A percentile compares a stretch with the other conserved stretches of the same genome.
Evolutionary conservation across 1,140 invertebrate genomes (phyloP).

Genomic region (Halotydeus destructor): DNA sequence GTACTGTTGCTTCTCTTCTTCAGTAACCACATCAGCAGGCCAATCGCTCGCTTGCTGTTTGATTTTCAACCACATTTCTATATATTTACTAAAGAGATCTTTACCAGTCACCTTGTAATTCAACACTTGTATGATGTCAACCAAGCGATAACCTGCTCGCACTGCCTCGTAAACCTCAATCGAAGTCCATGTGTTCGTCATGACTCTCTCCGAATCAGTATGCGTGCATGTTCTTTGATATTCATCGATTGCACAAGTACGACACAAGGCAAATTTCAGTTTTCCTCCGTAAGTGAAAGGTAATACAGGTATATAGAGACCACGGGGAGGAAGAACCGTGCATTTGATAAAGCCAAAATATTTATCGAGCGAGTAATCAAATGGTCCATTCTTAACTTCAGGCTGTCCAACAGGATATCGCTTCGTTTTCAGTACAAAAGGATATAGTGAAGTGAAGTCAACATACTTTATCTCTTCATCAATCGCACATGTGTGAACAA

Average conservation of each 20-base stretch:
- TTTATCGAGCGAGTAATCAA: constrained; percentile 1
- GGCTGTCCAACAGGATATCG: constrained; percentile 10
- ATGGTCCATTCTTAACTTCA: constrained; percentile 2
- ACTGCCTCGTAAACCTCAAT: constrained; percentile 19
- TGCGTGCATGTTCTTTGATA: constrained; percentile 17
- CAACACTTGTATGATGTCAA: background rate
- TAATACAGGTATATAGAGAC: constrained; percentile 2
- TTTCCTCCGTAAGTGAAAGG: constrained; percentile 8
- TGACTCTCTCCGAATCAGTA: constrained; percentile 17
- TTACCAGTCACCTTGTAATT: background rate
- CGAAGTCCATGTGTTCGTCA: constrained; percentile 23
- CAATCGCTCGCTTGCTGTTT: constrained; percentile 17
- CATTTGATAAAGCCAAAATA: constrained; percentile 13
- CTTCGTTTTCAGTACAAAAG: background rate
- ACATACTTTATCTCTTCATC: constrained; percentile 5
- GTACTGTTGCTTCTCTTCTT: constrained; percentile 20
- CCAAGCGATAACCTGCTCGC: background rate
- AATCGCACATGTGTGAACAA: background rate
- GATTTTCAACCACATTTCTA: constrained; percentile 17
- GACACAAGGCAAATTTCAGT: constrained; percentile 17
- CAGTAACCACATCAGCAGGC: constrained; percentile 18
- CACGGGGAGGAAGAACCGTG: background rate
- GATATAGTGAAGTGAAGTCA: constrained; percentile 8
- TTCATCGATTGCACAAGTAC: constrained; percentile 11
- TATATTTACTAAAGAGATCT: constrained; percentile 15